Evolutionary conservation across 2,113 vertebrate genomes (phyloP), one percentile per base, ranked within the genome.

Genomic region (Conger conger): DNA sequence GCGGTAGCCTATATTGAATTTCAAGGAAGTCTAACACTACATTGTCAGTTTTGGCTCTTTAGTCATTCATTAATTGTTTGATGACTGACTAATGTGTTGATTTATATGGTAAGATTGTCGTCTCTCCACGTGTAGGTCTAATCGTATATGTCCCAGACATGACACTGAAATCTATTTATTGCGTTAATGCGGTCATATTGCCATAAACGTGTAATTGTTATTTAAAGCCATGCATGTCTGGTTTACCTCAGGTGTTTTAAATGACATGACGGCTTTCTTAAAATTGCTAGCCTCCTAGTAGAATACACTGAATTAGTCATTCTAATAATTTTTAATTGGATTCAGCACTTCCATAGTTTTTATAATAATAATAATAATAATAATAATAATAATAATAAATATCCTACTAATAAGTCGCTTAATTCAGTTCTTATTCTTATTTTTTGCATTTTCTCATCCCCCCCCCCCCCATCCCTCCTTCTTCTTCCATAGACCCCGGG

Each of bases 401-500:
- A 50, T 50, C 1, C 8, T 50, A 9, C 8, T 50, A 50, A 50
- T 50, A 50, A 50, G 6, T 42, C 40, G 9, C 40, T 42, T 50
- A 50, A 50, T 50, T 50, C 45, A 50, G 45, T 50, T 50, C 7
- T 50, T 50, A 50, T 50, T 50, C 45, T 50, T 50, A 5, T 9
- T 42, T 50, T 50, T 50, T 50, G 45, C 45, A 13, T 50, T 50
- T 50, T 15, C 45, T 63, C 23, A 63, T 63, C 20, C 23, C 20
- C 17, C 23, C 23, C 8, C 57, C 57, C 23, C 16, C 50, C 16
- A 7, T 79, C 50, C 40, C 42, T 35, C 54, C 13, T n/a, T 84
- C 83, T 78, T 40, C 38, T 33, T 84, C 23, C 27, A 15, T 76
- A 84, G 73, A n/a, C 73, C 83, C 33, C 76, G 77, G 83, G 83